These are phyloP conservation scores for Serripes groenlandicus DNA, from an alignment of 2,888 invertebrate genomes.

Conservation along the genomic window DNA sequence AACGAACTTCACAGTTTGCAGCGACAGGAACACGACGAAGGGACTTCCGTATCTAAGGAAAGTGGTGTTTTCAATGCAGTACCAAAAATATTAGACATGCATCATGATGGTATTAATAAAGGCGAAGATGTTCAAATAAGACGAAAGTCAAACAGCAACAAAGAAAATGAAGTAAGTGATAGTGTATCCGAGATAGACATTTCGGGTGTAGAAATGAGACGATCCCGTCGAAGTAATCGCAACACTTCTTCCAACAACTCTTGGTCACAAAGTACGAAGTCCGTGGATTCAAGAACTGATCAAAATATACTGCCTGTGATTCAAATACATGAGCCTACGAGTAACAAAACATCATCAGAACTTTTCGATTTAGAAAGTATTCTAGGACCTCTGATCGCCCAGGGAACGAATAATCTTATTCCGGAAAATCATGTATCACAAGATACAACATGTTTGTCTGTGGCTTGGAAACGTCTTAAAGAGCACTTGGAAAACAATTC, in stretches of 20 bases:
- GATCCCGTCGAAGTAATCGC: constrained; percentile 8
- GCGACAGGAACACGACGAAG: too few species aligned
- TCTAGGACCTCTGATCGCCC: neutral
- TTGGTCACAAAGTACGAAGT: neutral
- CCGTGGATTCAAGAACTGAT: neutral
- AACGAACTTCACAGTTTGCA: too few species aligned
- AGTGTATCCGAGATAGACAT: constrained; percentile 6
- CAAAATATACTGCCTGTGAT: neutral
- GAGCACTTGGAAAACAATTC: neutral
- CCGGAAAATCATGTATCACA: neutral
- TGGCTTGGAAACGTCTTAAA: neutral
- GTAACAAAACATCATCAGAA: neutral
- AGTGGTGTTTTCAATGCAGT: too few species aligned
- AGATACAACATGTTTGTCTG: neutral
- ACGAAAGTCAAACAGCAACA: neutral
- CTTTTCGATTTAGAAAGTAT: neutral
- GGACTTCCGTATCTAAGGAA: too few species aligned
- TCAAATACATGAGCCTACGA: neutral
- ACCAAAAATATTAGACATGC: too few species aligned
- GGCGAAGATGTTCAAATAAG: neutral
- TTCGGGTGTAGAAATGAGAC: constrained; percentile 12
- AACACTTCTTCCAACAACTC: neutral
- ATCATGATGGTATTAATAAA: too few species aligned
- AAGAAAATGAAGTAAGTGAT: neutral
- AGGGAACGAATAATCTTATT: neutral